phyloP scores from a whole-genome alignment of 2,888 invertebrate species.

The Thera obeliscata region DNA sequence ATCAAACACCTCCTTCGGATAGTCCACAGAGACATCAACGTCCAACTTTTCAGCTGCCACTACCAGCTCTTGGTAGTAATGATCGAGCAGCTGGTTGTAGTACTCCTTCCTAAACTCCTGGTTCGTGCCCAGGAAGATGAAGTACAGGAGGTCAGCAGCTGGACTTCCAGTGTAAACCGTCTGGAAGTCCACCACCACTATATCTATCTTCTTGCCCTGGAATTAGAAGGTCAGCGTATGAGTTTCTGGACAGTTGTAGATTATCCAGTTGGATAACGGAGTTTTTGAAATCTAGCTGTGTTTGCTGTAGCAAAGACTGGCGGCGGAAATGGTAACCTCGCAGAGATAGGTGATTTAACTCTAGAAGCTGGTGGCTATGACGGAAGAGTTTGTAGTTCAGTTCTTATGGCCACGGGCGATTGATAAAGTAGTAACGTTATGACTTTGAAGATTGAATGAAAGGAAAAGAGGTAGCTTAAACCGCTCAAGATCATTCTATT shows the following conservation, averaged over 20 bases:
- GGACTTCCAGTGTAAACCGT: slow-evolving; percentile 55
- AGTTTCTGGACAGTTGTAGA: not conserved
- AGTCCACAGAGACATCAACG: slow-evolving; percentile 53
- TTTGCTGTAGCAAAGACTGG: too few species aligned
- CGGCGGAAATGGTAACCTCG: too few species aligned
- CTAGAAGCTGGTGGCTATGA: too few species aligned
- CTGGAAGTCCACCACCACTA: slow-evolving; percentile 60
- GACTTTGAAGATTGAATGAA: not conserved
- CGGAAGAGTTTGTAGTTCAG: too few species aligned
- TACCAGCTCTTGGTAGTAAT: slow-evolving; percentile 53
- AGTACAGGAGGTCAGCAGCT: slow-evolving; percentile 57
- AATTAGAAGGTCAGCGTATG: slow-evolving; percentile 12
- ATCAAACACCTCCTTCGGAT: slow-evolving; percentile 58
- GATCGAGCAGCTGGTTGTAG: slow-evolving; percentile 47
- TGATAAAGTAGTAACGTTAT: too few species aligned
- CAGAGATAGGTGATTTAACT: too few species aligned
- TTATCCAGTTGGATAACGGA: too few species aligned
- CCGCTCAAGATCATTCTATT: slow-evolving; percentile 12
- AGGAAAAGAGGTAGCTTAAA: slow-evolving; percentile 9
- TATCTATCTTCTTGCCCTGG: slow-evolving; percentile 45
- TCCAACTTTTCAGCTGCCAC: slow-evolving; percentile 49
- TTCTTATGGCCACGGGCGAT: too few species aligned
- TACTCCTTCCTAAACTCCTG: slow-evolving; percentile 55
- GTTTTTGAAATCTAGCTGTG: too few species aligned
- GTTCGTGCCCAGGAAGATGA: slow-evolving; percentile 60